Percentiles rank a stretch among this genome's conserved stretches.
Conservation (phyloP, 53 echinoderm and acorn worm genomes). For the Luidia sarsii region DNA sequence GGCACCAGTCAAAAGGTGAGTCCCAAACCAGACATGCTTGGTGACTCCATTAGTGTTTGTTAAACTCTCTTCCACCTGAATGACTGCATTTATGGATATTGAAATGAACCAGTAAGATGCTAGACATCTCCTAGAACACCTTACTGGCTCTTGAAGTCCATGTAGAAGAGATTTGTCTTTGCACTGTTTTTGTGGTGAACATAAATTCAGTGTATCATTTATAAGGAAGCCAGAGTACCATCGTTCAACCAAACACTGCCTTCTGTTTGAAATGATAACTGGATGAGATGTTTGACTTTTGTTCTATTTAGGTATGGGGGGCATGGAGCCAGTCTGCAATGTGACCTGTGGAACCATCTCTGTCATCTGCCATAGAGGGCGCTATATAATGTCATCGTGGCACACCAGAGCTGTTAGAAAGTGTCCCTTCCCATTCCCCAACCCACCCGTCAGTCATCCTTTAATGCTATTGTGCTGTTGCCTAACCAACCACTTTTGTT, state of each 20-base stretch:
- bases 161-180: too few species aligned
- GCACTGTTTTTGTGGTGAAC: too few species aligned
- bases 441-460: neutral
- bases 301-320: constrained; percentile 62
- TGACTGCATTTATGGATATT: too few species aligned
- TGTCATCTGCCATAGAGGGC: constrained; percentile 38
- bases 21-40: neutral
- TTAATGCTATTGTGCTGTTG: constrained; percentile 19
- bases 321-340: constrained; percentile 77
- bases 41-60: neutral
- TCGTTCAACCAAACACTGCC: too few species aligned
- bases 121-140: too few species aligned
- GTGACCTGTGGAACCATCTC: constrained; percentile 42
- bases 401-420: constrained; percentile 1
- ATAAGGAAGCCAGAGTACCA: too few species aligned
- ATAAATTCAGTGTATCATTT: too few species aligned
- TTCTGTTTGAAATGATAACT: too few species aligned
- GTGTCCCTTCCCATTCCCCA: neutral
- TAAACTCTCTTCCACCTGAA: too few species aligned
- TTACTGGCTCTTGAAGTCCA: too few species aligned
- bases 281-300: neutral
- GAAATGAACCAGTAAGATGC: too few species aligned
- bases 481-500: neutral
- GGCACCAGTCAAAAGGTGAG: constrained; percentile 41
- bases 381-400: neutral